phyloP scores from a whole-genome alignment of 2,888 invertebrate genomes.

The Drosophila mercatorum region DNA sequence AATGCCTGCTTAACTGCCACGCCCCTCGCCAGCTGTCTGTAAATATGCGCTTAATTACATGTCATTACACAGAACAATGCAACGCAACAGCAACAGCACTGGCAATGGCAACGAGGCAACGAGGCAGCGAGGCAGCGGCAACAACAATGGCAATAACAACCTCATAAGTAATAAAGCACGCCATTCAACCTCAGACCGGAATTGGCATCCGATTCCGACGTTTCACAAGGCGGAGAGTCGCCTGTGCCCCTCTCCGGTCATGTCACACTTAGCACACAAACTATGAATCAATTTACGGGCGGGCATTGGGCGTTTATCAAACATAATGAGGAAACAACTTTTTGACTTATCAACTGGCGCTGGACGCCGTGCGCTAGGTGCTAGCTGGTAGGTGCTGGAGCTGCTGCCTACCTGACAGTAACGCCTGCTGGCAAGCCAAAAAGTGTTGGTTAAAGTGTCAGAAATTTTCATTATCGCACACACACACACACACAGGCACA shows the following conservation, averaged over 20 bases:
- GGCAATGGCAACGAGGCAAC: conserved; percentile 4
- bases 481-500: conserved; percentile 17
- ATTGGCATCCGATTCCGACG: conserved; percentile 43
- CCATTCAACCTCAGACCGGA: conserved; percentile 57
- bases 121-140: conserved; percentile 18
- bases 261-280: conserved; percentile 82
- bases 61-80: conserved; percentile 77
- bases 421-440: conserved; percentile 71
- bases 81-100: conserved; percentile 5
- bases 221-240: conserved; percentile 7
- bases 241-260: conserved; percentile 49
- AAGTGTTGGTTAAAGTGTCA: conserved; percentile 80
- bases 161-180: conserved; percentile 78
- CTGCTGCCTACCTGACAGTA: conserved; percentile 55
- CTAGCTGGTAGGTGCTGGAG: conserved; percentile 30
- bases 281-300: conserved; percentile 76
- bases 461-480: conserved; percentile 79
- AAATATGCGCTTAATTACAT: conserved; percentile 83
- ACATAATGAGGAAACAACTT: conserved; percentile 79
- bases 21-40: conserved; percentile 72
- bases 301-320: conserved; percentile 74
- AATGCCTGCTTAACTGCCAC: conserved; percentile 74
- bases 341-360: conserved; percentile 72
- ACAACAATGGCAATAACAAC: conserved; percentile 44
- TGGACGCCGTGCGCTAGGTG: conserved; percentile 25